Base-by-base conservation (phyloP, 2,888 invertebrate species). In the Serripes groenlandicus region DNA sequence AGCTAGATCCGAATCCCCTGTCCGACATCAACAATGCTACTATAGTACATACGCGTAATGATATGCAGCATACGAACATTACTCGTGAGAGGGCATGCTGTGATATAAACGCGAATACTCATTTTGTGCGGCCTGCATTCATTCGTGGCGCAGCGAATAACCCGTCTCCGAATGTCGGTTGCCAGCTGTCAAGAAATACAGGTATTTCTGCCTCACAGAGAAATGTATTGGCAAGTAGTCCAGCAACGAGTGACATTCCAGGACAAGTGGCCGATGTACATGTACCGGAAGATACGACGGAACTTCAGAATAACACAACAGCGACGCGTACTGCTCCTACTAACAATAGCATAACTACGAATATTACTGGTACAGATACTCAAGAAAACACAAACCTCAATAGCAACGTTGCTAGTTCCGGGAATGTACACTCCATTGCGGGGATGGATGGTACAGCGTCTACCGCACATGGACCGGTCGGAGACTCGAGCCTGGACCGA, bases 1-100 rank as follows among this genome's bases (percentile, higher is more conserved):
- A 72, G 60, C 28, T 58, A n/a, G 86, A 86, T 23, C 86, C 86
- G 5, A 83, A 86, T 23, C 74, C 74, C 7, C 68, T 68, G 23
- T 30, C 62, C 9, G 30, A 18, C n/a, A n/a, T 52, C 35, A 5
- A 21, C 23, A 37, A 54, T 21, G 18, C 54, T n/a, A 2, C n/a
- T 7, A 52, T 5, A 21, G n/a, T 23, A 15, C n/a, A 18, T 42
- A 62, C 37, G 32, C 11, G 34, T 23, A 35, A 35, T 26, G n/a
- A 34, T n/a, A 23, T 66, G 4, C 15, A 23, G 9, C n/a, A 64
- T 35, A 34, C 64, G 35, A 35, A 23, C 11, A 32, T 2, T 26
- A 66, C 23, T 35, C 42, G 18, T 3, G 4, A 49, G 30, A n/a
- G 75, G 30, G 4, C 42, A 66, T 15, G 64, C 49, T 35, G 60